Evolutionary conservation across 92 coral and sea anemone species (phyloP), one percentile per base, ranked within the genome.

Genomic region (Scolanthus callimorphus): DNA sequence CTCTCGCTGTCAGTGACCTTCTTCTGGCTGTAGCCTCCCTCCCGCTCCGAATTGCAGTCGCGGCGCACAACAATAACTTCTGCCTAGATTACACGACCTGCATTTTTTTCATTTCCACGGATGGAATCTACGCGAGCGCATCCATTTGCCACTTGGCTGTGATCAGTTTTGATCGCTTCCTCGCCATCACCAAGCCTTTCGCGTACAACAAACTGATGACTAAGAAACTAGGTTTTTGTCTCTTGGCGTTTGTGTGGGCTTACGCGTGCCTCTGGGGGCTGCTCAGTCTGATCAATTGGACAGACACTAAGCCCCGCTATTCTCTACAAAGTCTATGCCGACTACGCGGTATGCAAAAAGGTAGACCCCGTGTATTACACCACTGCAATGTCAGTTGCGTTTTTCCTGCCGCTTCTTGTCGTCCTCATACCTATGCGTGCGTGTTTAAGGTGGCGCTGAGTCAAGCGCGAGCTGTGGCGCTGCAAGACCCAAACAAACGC

Each of bases 171-270:
- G 97, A 91, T 52, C 97, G 97, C 48, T 76, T 86, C 54, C 68
- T 91, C 27, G 97, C 95, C 25, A 91, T 91, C 77, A 82, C 96
- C 47, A 78, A 67, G 46, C 97, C 97, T 37, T 82, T 82, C 46
- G 70, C 71, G 21, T 91, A 91, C 65, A 85, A 62, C 9, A 69
- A 74, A 26, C 62, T 81, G 28, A 80, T 91, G 75, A 75, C 96
- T 1, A 79, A 73, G 50, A 74, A 57, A 17, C 78, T 74, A n/a
- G 83, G 30, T 68, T 69, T 24, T 88, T 91, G 11, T 91, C 95
- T n/a, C n/a, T n/a, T n/a, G n/a, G n/a, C n/a, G n/a, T n/a, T n/a
- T n/a, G n/a, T n/a, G n/a, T n/a, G n/a, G 97, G 53, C 60, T 0
- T 91, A 86, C 48, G 84, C 97, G 2, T 39, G 74, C 50, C 65